Evolutionary conservation across 2,888 invertebrate genomes (phyloP), one percentile per base, ranked within the genome.

Genomic region (Scaptomyza cyrtandrae): DNA sequence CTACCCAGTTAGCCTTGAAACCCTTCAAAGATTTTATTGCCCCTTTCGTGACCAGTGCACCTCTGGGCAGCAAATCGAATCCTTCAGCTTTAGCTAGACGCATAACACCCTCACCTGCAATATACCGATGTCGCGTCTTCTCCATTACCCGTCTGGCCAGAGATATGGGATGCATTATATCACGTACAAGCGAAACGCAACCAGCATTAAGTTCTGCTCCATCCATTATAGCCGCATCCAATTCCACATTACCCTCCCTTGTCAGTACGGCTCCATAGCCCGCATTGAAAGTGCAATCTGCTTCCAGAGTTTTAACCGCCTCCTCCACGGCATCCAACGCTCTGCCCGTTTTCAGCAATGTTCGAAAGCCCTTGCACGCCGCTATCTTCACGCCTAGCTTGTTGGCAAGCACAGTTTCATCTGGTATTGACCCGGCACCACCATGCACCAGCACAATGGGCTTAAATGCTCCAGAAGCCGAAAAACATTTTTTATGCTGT

Each of bases 201-300:
- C 97, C 97, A 35, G 94, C 94, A 76, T 93, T 93, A 33, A 97
- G 92, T 68, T 94, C 93, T 2, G 93, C 91, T 0, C 97, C 97
- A 77, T 95, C 93, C 95, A 97, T 96, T 31, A 97, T 95, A 62
- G 96, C 95, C 0, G 97, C 96, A 92, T 97, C 97, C 95, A 97
- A 95, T 93, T 97, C 97, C 0, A 97, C 95, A 82, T 95, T 94
- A 3, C 96, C 97, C 54, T 94, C 94, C 14, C 94, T 88, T 81
- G 95, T 97, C 63, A 97, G 92, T 6, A 96, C 96, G 0, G 97
- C 95, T 2, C 97, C 97, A 89, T 94, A 95, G 2, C 97, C 97
- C 50, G 97, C 96, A 93, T 97, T 97, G 88, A 97, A 97, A 50
- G 94, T 94, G 81, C 94, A 94, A 91, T 96, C 95, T 69, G 95